These are phyloP conservation scores for Molossus molossus DNA, from an alignment of 2,797 vertebrate genomes.

Conservation along the genomic window DNA sequence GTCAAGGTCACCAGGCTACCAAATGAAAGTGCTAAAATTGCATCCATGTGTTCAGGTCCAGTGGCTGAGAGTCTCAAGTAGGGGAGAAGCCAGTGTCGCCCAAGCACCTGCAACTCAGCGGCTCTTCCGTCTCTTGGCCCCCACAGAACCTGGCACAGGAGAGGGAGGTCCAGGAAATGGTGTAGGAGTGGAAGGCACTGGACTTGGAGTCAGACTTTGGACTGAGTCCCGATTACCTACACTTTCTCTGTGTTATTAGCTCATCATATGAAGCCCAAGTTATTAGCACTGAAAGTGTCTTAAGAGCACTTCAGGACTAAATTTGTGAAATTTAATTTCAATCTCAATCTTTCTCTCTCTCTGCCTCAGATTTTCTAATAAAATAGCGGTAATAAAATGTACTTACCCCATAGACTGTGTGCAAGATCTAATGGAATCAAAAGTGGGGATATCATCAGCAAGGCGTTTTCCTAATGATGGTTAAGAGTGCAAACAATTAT, in stretches of 20 bases:
- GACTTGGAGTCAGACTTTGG: not conserved
- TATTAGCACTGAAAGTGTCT: not conserved
- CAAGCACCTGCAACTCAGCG: not conserved
- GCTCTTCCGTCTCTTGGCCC: not conserved
- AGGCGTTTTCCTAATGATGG: not conserved
- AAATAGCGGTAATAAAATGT: conserved; percentile 10
- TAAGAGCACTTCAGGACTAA: not conserved
- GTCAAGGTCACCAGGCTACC: not conserved
- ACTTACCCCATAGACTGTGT: not conserved
- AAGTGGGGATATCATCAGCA: not conserved
- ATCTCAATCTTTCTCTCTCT: not conserved
- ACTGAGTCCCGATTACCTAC: not conserved
- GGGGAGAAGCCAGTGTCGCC: not conserved
- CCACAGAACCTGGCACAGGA: not conserved
- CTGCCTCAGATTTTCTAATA: not conserved
- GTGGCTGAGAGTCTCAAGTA: not conserved
- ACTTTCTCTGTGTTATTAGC: not conserved
- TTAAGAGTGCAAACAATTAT: not conserved
- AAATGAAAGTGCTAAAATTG: not conserved
- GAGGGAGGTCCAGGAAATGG: not conserved
- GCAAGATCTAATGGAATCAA: not conserved
- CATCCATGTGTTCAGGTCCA: not conserved
- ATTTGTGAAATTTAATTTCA: not conserved
- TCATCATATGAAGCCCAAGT: not conserved
- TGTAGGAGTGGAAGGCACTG: not conserved